A percentile compares a stretch with the other conserved stretches of the same genome.
phyloP scores from a whole-genome alignment of 2,113 vertebrate genomes.

The Callaeas wilsoni region DNA sequence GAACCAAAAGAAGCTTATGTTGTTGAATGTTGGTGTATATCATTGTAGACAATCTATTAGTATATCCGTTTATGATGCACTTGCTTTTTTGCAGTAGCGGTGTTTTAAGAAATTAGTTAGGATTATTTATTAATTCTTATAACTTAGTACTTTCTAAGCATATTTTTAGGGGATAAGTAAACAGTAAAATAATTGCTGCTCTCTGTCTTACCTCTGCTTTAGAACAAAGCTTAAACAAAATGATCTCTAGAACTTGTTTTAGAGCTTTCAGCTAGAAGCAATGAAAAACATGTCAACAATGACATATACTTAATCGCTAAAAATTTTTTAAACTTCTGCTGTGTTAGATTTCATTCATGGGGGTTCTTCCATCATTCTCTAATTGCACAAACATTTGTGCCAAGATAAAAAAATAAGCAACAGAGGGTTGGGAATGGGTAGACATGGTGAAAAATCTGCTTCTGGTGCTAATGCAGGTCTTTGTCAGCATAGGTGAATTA shows the following conservation, averaged over 20 bases:
- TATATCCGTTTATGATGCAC: background rate
- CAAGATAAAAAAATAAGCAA: background rate
- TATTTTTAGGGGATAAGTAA: background rate
- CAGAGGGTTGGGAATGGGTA: background rate
- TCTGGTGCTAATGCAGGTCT: background rate
- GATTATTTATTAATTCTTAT: background rate
- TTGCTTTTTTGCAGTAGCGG: background rate
- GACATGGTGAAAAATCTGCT: background rate
- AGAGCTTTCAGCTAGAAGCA: background rate
- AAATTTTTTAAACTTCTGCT: background rate
- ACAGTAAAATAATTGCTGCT: background rate
- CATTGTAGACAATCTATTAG: background rate
- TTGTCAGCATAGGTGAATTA: background rate
- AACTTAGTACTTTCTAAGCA: background rate
- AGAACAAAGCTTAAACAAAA: background rate
- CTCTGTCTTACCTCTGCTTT: background rate
- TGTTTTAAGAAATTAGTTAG: background rate
- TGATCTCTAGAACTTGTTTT: background rate
- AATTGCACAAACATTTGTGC: background rate
- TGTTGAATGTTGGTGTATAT: background rate
- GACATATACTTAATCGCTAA: background rate
- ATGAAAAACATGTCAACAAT: background rate
- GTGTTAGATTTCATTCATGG: background rate
- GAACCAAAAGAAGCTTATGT: background rate
- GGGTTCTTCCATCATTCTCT: background rate